These are phyloP conservation scores for Drosophila santomea DNA, from an alignment of 1,140 invertebrate species.

Conservation along the genomic window DNA sequence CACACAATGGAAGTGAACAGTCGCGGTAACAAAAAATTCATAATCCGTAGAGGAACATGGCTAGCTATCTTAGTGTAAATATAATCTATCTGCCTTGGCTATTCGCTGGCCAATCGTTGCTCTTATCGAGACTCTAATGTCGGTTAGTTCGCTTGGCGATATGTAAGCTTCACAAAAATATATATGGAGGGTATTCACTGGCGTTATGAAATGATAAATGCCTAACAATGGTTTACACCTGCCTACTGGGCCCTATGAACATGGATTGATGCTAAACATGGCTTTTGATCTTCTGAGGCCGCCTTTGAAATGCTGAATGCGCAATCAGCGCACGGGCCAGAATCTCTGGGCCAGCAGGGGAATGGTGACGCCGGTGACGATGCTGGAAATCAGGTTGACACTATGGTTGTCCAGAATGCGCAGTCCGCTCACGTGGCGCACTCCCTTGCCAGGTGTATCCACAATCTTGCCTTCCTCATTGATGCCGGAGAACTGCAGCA, in stretches of 20 bases:
- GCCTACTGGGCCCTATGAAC: background rate
- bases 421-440: slow-evolving; percentile 91
- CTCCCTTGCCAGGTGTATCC: slow-evolving; percentile 89
- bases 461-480: slow-evolving; percentile 90
- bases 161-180: slow-evolving; percentile 57
- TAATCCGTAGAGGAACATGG: background rate
- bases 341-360: slow-evolving; percentile 89
- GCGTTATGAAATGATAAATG: background rate
- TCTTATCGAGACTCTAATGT: slow-evolving; percentile 37
- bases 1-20: slow-evolving; percentile 7
- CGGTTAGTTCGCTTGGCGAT: slow-evolving; percentile 36
- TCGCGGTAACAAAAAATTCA: slow-evolving; percentile 9
- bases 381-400: slow-evolving; percentile 93
- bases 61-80: slow-evolving; percentile 9
- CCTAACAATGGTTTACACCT: background rate
- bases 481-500: slow-evolving; percentile 93
- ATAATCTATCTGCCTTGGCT: slow-evolving; percentile 8
- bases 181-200: slow-evolving; percentile 4
- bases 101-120: background rate
- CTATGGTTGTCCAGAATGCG: slow-evolving; percentile 95
- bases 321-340: slow-evolving; percentile 86
- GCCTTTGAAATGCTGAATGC: background rate
- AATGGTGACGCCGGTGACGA: slow-evolving; percentile 90
- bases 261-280: background rate
- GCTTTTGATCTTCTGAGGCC: background rate